Evolutionary conservation across 2,797 vertebrate species (phyloP), one percentile per base, ranked within the genome.

Genomic region (Ceryle rudis): DNA sequence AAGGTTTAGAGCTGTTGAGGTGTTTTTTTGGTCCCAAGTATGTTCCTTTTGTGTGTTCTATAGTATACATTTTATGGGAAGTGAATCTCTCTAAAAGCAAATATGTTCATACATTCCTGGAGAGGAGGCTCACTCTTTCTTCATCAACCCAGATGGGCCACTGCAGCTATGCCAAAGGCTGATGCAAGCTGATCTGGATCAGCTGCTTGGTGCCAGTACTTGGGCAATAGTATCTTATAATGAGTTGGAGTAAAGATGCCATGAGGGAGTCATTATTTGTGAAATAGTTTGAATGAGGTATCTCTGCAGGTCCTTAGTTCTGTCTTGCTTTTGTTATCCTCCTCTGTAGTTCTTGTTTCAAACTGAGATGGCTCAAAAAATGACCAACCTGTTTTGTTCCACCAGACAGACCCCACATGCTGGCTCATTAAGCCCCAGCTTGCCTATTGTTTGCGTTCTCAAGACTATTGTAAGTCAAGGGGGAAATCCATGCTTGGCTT

Each of bases 361-460:
- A 91, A 70, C 77, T 82, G 33, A 78, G 86, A 93, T 95, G 70
- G 72, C 79, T 92, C 54, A 60, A 86, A 92, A 49, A 47, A 47
- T 91, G 47, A 42, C 86, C 57, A 51, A 85, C 62, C 79, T 92
- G 69, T 90, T 97, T 94, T 28, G 80, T 96, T 97, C 95, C 47
- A 5, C 77, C 85, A 86, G 90, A 75, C 82, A 92, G 95, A 96
- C 90, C 88, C 58, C 75, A 84, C 83, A 78, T 22, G 67, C 49
- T 70, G 52, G 73, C 39, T 95, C 51, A 44, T 95, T 94, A 96
- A 96, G 33, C 60, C 77, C 73, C 86, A 92, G 80, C 82, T 96
- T 96, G 90, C 54, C 95, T 96, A 88, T 69, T 69, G 81, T 95
- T 96, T 90, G 54, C 14, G 2, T 82, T 94, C 93, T 97, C 81